Evolutionary conservation across 1,140 invertebrate species (phyloP).

Genomic region (Megathymus violae): DNA sequence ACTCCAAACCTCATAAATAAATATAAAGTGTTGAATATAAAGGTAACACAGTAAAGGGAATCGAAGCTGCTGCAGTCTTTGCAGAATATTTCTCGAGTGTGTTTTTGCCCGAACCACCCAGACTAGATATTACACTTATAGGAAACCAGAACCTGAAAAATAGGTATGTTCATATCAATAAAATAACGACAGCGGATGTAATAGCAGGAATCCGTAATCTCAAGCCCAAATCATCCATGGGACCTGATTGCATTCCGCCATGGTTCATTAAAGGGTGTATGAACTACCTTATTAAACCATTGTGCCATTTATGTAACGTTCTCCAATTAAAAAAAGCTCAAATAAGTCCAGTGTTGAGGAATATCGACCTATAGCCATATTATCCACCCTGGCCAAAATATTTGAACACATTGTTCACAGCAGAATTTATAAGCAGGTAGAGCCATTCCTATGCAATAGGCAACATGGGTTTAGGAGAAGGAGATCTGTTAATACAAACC

Average conservation of each 20-base stretch:
- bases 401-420: no score
- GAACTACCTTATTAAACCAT: background rate
- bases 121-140: background rate
- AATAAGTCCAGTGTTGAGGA: constrained; percentile 25
- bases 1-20: no score
- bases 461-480: no score
- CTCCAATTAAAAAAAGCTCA: background rate
- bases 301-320: constrained; percentile 8
- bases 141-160: background rate
- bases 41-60: background rate
- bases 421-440: no score
- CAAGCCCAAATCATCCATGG: constrained; percentile 2
- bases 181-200: constrained; percentile 2
- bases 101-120: background rate
- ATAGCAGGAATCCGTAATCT: constrained; percentile 8
- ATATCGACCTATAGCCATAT: no score
- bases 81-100: background rate
- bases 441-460: no score
- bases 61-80: background rate
- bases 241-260: no score
- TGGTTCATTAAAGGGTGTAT: constrained; percentile 1
- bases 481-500: no score
- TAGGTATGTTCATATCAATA: background rate
- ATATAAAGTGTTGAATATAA: background rate
- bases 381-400: no score